Percentiles rank a stretch among this genome's conserved stretches.
Conservation (phyloP, 2,888 invertebrate species). For the Cerastoderma edule region DNA sequence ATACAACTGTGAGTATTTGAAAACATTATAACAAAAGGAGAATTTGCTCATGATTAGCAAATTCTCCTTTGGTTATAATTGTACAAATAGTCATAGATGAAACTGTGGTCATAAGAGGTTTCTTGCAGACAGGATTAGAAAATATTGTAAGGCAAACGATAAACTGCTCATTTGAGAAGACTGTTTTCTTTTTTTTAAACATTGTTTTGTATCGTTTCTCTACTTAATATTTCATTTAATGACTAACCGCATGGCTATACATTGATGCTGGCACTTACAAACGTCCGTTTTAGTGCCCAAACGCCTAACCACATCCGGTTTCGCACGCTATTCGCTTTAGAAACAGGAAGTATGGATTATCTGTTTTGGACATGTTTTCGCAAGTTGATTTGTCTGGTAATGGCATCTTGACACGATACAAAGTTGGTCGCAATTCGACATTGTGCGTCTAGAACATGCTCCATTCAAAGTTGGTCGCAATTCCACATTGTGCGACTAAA, state of each 20-base stretch:
- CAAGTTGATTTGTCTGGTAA: neutral
- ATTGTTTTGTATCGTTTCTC: neutral
- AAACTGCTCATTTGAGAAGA: neutral
- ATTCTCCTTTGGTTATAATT: neutral
- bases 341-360: neutral
- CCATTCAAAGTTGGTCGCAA: neutral
- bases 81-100: neutral
- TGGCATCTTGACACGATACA: neutral
- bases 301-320: neutral
- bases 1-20: neutral
- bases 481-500: constrained; percentile 2
- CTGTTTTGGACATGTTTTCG: constrained; percentile 1
- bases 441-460: neutral
- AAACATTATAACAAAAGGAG: neutral
- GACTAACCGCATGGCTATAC: neutral
- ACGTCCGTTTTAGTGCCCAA: neutral
- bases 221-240: too few species aligned
- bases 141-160: neutral
- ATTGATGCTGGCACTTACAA: neutral
- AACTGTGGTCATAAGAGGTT: neutral
- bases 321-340: neutral
- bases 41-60: neutral
- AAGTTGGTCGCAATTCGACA: neutral
- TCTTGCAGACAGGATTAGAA: neutral
- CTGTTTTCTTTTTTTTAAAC: neutral